Evolutionary conservation across 2,888 invertebrate species (phyloP).

Genomic region (Oligia latruncula): DNA sequence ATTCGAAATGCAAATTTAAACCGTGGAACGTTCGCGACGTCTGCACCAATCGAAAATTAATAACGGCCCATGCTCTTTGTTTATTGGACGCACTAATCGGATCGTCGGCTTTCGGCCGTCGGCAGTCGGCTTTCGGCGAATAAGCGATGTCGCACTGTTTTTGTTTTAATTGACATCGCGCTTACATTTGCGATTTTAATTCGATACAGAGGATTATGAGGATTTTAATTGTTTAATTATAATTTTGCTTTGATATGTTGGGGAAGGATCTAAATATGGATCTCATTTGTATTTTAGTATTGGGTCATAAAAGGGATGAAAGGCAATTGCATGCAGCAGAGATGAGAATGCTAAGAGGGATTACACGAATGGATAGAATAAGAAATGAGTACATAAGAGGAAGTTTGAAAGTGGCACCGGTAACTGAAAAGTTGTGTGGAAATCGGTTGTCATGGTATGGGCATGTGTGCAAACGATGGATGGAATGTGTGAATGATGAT

Average conservation of each 20-base stretch:
- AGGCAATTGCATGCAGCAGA: too few relatives aligned
- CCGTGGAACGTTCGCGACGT: slow-evolving; percentile 69
- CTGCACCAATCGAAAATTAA: slow-evolving; percentile 85
- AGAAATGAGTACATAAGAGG: too few relatives aligned
- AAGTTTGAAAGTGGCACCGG: too few relatives aligned
- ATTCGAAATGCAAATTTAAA: slow-evolving; percentile 67
- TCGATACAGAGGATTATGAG: slow-evolving; percentile 54
- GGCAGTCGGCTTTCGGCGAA: slow-evolving; percentile 77
- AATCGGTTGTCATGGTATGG: too few relatives aligned
- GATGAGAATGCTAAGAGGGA: too few relatives aligned
- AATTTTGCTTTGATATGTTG: slow-evolving; percentile 14
- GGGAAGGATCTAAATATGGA: background rate
- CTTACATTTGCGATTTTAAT: slow-evolving; percentile 67
- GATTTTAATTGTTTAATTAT: slow-evolving; percentile 53
- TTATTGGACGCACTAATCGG: slow-evolving; percentile 84
- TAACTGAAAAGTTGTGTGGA: too few relatives aligned
- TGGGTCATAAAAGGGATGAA: too few relatives aligned
- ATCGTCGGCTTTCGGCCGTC: slow-evolving; percentile 73
- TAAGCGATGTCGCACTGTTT: slow-evolving; percentile 73
- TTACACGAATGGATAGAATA: too few relatives aligned
- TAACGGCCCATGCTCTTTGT: slow-evolving; percentile 79
- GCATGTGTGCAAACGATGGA: too few relatives aligned
- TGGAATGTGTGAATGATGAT: too few relatives aligned
- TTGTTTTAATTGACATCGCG: slow-evolving; percentile 70
- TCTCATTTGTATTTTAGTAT: background rate